Percentiles rank a stretch among this genome's conserved stretches.
phyloP scores from a whole-genome alignment of 2,113 vertebrate genomes.

The Xiphophorus maculatus region DNA sequence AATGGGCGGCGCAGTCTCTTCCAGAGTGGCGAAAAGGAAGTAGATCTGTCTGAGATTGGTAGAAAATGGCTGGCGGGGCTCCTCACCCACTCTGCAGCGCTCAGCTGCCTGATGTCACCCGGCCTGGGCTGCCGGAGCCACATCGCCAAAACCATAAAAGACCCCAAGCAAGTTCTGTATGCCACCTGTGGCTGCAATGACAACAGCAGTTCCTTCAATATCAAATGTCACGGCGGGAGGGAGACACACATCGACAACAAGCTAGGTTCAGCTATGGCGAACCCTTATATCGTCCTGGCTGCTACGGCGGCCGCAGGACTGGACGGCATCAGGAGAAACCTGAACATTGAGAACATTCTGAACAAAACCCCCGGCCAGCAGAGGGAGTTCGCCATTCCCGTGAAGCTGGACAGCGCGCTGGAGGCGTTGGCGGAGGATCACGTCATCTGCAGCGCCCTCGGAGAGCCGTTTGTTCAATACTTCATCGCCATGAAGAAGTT shows the following conservation, averaged over 20 bases:
- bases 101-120: slow-evolving; percentile 92
- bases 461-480: slow-evolving; percentile 88
- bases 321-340: slow-evolving; percentile 84
- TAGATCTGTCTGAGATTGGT: slow-evolving; percentile 83
- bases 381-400: slow-evolving; percentile 79
- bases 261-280: slow-evolving; percentile 89
- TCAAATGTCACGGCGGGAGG: slow-evolving; percentile 87
- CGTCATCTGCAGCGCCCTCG: slow-evolving; percentile 83
- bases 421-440: slow-evolving; percentile 83
- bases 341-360: slow-evolving; percentile 65
- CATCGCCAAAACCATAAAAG: slow-evolving; percentile 83
- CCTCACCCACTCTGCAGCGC: slow-evolving; percentile 86
- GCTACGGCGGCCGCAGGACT: slow-evolving; percentile 90
- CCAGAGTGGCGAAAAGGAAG: slow-evolving; percentile 67
- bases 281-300: slow-evolving; percentile 91
- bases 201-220: slow-evolving; percentile 89
- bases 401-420: slow-evolving; percentile 90
- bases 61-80: slow-evolving; percentile 90
- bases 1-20: slow-evolving; percentile 85
- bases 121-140: slow-evolving; percentile 84
- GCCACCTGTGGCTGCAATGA: slow-evolving; percentile 88
- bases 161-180: slow-evolving; percentile 81
- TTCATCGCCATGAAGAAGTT: slow-evolving; percentile 93
- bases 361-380: slow-evolving; percentile 69
- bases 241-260: slow-evolving; percentile 89